A percentile compares a stretch with the other conserved stretches of the same genome.
These are phyloP conservation scores for Ciconia nigra DNA, from an alignment of 2,797 vertebrate species.

Conservation along the genomic window DNA sequence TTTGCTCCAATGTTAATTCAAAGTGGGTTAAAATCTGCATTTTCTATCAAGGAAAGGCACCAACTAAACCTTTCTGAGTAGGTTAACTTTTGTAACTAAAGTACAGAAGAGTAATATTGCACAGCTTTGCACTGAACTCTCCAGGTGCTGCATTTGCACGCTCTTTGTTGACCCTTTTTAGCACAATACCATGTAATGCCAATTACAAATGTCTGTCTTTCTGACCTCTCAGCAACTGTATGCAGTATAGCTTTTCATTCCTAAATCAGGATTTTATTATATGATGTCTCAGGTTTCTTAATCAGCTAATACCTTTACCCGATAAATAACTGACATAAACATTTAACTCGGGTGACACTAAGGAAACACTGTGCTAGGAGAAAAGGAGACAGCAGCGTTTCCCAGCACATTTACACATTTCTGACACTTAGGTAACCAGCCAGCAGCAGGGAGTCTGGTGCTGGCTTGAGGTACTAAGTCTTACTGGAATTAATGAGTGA, in stretches of 20 bases:
- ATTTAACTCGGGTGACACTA: background rate
- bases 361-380: background rate
- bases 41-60: background rate
- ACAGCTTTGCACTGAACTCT: background rate
- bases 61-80: background rate
- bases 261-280: background rate
- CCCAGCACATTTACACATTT: background rate
- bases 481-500: background rate
- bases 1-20: background rate
- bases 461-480: background rate
- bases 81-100: background rate
- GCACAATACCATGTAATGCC: background rate
- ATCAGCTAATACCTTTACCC: background rate
- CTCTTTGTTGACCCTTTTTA: background rate
- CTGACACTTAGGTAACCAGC: background rate
- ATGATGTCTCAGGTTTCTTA: background rate
- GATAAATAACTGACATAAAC: background rate
- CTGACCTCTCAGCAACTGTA: background rate
- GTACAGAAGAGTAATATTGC: background rate
- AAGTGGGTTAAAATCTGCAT: background rate
- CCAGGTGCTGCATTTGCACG: fast-evolving
- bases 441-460: background rate
- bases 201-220: background rate
- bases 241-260: background rate
- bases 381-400: background rate